A percentile compares a stretch with the other conserved stretches of the same genome.
Conservation (phyloP, 1,140 invertebrate genomes). For the Rhizoglyphus robini region DNA sequence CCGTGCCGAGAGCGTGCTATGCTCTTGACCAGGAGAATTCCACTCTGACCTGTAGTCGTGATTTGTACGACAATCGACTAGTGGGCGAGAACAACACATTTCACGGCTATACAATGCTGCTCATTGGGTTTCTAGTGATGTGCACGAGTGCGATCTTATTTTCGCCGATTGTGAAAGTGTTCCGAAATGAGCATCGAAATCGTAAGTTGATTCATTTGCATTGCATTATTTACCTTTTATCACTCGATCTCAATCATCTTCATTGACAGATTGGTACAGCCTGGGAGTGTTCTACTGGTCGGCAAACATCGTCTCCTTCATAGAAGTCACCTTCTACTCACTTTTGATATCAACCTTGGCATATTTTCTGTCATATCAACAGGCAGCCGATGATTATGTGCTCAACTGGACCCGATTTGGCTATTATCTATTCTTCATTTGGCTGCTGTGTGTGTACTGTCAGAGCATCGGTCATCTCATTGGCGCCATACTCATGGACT, state of each 20-base stretch:
- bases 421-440: not conserved
- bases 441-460: not conserved
- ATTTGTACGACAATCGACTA: not conserved
- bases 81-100: not conserved
- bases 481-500: not conserved
- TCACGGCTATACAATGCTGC: not conserved
- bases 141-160: not conserved
- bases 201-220: not conserved
- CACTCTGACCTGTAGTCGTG: not conserved
- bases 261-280: constrained; percentile 2
- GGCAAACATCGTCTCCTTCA: not conserved
- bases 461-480: constrained; percentile 1
- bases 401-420: constrained; percentile 4
- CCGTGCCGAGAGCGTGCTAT: not conserved
- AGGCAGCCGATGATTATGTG: not conserved
- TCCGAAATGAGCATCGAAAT: constrained; percentile 12
- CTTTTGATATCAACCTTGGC: not conserved
- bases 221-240: not conserved
- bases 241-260: no score
- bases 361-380: not conserved
- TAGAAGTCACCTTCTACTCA: not conserved
- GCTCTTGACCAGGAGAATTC: not conserved
- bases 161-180: not conserved
- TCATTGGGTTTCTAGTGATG: not conserved
- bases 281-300: not conserved